phyloP scores from a whole-genome alignment of 92 coral and sea anemone species.

The Plumapathes pennacea region DNA sequence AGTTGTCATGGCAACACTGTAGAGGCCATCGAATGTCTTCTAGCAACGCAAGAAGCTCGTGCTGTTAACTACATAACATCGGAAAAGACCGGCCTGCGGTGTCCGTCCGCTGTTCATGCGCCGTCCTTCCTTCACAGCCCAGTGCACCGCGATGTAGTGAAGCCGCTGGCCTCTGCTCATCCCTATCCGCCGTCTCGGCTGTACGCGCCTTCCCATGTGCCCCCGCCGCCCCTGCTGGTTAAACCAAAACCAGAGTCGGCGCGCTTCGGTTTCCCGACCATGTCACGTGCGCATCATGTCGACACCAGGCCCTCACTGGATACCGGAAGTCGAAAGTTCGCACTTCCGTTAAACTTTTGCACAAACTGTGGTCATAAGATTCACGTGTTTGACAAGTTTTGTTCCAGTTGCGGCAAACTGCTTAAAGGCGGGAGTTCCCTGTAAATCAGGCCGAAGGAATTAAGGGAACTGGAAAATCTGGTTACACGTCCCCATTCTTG shows the following conservation, averaged over 20 bases:
- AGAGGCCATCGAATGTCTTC: constrained; percentile 84
- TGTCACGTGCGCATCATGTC: constrained; percentile 29
- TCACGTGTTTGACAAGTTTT: constrained; percentile 78
- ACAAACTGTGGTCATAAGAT: constrained; percentile 87
- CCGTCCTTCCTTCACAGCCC: constrained; percentile 65
- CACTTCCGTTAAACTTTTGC: constrained; percentile 64
- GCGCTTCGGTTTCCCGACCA: constrained; percentile 16
- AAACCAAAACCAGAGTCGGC: constrained; percentile 70
- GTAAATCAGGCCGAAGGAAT: too few relatives aligned
- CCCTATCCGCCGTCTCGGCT: constrained; percentile 65
- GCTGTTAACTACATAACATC: constrained; percentile 45
- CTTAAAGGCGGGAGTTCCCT: too few relatives aligned
- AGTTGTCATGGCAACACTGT: constrained; percentile 88
- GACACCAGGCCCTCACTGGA: constrained; percentile 36
- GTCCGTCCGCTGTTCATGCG: constrained; percentile 46
- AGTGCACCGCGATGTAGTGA: constrained; percentile 50
- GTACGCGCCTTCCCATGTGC: constrained; percentile 66
- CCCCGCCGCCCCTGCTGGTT: constrained; percentile 77
- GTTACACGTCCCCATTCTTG: too few relatives aligned
- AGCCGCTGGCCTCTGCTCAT: constrained; percentile 54
- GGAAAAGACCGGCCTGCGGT: constrained; percentile 47
- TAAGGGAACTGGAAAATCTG: too few relatives aligned
- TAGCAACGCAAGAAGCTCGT: constrained; percentile 56
- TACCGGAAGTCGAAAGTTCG: constrained; percentile 40
- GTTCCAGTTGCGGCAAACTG: constrained; percentile 84